Base-by-base conservation (phyloP, 2,888 invertebrate species). In the Catocala nupta region DNA sequence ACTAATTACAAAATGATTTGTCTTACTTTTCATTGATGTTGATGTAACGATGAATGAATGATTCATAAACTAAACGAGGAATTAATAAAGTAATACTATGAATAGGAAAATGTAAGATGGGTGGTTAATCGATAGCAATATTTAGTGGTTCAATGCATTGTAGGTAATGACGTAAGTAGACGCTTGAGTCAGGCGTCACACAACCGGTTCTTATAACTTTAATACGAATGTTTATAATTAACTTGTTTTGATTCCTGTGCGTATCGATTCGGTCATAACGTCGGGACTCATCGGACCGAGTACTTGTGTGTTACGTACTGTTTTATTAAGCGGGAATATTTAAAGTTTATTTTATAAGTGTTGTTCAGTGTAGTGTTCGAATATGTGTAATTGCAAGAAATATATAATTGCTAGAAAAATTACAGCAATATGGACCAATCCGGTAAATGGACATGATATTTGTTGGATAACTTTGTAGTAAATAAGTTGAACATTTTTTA, bases 151-250 rank as follows among this genome's bases (percentile, higher is more conserved):
- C 63, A 63, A 63, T 55, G 59, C 62, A 48, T 61, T 53, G 25
- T 25, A 1, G 4, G 25, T 44, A 44, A 59, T 77, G 77, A 67
- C 71, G 74, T 60, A 60, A 39, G 36, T 9, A 39, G 12, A 45
- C 39, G n/a, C 25, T 52, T 74, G 75, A 76, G 67, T 69, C 71
- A 71, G 53, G 53, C 66, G 62, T 61, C 48, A 61, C 47, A 57
- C 55, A 71, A 78, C 66, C 73, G 66, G 77, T 82, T 84, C 80
- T 76, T 81, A 81, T 83, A 84, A 80, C 70, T 79, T 76, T 61
- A 71, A 76, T 81, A 78, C 70, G 75, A 11, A 55, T 70, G 65
- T 75, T 78, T 84, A 85, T 85, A 83, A 80, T 85, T 81, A 75
- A 83, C 76, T 80, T 82, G 80, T 79, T 82, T 81, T 81, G 75